Evolutionary conservation across 2,888 invertebrate genomes (phyloP), one percentile per base, ranked within the genome.

Genomic region (Periphyllus acericola): DNA sequence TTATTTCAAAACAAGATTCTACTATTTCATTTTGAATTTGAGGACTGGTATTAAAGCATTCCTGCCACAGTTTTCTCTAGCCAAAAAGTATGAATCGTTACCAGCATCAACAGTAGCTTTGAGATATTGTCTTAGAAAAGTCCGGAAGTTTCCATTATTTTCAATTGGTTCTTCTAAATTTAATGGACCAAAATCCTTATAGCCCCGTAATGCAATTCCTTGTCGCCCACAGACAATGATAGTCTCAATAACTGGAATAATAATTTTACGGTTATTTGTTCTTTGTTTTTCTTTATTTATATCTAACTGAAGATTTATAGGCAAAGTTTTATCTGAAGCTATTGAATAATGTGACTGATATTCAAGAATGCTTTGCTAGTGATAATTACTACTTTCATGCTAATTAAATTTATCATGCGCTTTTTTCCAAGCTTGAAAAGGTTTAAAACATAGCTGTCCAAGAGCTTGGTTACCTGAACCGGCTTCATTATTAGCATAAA

Each of bases 61-160:
- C 29, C 52, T 71, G 46, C 52, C 52, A 25, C 46, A 76, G 76
- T 76, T 76, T 52, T 76, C 29, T 76, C 76, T 29, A 40, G 52
- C 76, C 52, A 76, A 76, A 46, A 76, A 52, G 19, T 76, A 29
- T 32, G 34, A 66, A 78, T 40, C 29, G 29, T 76, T 29, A 52
- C 52, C 76, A 21, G 76, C 46, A 17, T 52, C 9, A 52, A n/a
- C 55, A 68, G 66, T 68, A 34, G 36, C 66, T 6, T 81, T 68
- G 40, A 66, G 21, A 81, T 66, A 40, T 66, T 36, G 40, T 81
- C 40, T 81, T 66, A 55, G 46, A n/a, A 89, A 25, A 40, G 88
- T 29, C 36, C 72, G 78, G 74, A 89, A 86, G 60, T 89, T 87
- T 21, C 87, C 89, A 68, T 89, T 74, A 80, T 55, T 55, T 17